These are phyloP conservation scores for Hippopotamus amphibius DNA, from an alignment of 2,113 vertebrate genomes.

Conservation along the genomic window DNA sequence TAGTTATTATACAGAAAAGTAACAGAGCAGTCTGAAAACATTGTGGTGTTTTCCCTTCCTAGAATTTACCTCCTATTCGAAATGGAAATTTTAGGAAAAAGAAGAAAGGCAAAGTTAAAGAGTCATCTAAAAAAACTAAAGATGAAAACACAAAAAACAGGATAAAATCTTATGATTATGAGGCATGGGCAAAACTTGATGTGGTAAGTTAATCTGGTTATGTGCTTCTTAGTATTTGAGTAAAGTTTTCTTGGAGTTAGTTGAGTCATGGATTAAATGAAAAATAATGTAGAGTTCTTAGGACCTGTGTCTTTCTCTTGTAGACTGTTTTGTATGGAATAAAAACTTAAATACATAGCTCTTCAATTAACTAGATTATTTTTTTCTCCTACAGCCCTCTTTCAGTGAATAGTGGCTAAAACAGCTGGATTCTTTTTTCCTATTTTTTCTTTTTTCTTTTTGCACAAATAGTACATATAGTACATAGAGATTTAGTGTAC, in stretches of 20 bases:
- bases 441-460: background rate
- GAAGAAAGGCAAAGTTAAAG: conserved; percentile 89
- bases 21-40: background rate
- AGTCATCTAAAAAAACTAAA: conserved; percentile 83
- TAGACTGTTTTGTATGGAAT: background rate
- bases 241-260: conserved; percentile 24
- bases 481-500: background rate
- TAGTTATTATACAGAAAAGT: conserved; percentile 37
- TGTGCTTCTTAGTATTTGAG: conserved; percentile 28
- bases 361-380: background rate
- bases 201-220: conserved; percentile 89
- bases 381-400: background rate
- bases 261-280: background rate
- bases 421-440: background rate
- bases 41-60: conserved; percentile 57
- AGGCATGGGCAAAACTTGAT: conserved; percentile 97
- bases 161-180: conserved; percentile 95
- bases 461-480: background rate
- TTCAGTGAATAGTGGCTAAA: background rate
- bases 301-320: background rate
- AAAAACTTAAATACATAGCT: conserved; percentile 13
- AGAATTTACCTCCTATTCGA: conserved; percentile 93
- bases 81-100: conserved; percentile 95
- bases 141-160: conserved; percentile 89
- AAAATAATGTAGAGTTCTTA: conserved; percentile 3